Evolutionary conservation across 2,113 vertebrate species (phyloP).

Genomic region (Cottus gobio): DNA sequence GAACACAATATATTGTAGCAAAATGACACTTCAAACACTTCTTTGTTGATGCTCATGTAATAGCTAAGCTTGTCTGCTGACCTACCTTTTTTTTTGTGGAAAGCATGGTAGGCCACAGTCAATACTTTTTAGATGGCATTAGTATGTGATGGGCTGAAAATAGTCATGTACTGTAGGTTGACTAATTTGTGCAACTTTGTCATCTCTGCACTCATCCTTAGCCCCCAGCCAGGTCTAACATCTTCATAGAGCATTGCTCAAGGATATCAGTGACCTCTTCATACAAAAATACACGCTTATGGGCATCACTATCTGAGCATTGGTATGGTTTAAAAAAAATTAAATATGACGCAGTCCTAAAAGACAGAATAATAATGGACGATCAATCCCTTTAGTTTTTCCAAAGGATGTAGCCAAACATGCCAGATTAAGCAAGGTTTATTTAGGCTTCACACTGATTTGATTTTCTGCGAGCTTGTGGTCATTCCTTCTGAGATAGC

Average conservation of each 20-base stretch:
- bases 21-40: conserved; percentile 36
- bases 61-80: conserved; percentile 24
- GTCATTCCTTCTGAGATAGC: conserved; percentile 47
- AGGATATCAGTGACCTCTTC: conserved; percentile 43
- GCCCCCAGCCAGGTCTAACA: conserved; percentile 17
- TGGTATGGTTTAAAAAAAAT: background rate
- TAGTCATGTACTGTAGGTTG: conserved; percentile 21
- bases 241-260: conserved; percentile 30
- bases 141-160: conserved; percentile 20
- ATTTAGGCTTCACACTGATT: conserved; percentile 33
- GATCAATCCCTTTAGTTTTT: background rate
- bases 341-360: background rate
- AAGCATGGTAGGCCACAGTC: background rate
- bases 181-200: conserved; percentile 59
- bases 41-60: conserved; percentile 23
- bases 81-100: conserved; percentile 27
- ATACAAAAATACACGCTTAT: conserved; percentile 27
- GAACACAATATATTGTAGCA: conserved; percentile 11
- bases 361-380: background rate
- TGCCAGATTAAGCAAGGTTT: background rate
- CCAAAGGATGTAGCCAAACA: background rate
- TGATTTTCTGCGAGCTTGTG: conserved; percentile 43
- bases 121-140: conserved; percentile 31
- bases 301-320: conserved; percentile 4
- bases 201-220: conserved; percentile 35